These are phyloP conservation scores for Perca fluviatilis DNA, from an alignment of 2,113 vertebrate species.

Conservation along the genomic window DNA sequence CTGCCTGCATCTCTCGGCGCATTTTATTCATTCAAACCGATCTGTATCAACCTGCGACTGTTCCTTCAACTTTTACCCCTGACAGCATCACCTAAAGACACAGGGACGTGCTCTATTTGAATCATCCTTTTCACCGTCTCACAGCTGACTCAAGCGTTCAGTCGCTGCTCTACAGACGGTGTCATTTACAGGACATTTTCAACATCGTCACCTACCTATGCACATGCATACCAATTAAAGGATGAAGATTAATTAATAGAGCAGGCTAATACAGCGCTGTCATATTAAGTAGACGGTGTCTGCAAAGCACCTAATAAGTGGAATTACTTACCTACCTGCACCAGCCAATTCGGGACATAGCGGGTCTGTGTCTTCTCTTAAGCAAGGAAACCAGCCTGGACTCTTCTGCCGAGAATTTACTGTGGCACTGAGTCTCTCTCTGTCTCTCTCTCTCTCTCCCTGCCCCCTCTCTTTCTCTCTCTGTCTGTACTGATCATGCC, in stretches of 20 bases:
- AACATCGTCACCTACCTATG: slow-evolving; percentile 32
- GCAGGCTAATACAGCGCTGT: not conserved
- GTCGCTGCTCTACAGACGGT: not conserved
- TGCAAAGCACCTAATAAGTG: slow-evolving; percentile 7
- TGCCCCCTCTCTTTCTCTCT: slow-evolving; percentile 48
- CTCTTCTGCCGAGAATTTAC: slow-evolving; percentile 55
- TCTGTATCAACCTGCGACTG: slow-evolving; percentile 20
- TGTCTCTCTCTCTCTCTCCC: slow-evolving; percentile 55
- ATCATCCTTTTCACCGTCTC: not conserved
- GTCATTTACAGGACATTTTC: slow-evolving; percentile 37
- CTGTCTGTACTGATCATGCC: slow-evolving; percentile 82
- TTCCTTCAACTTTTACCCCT: slow-evolving; percentile 54
- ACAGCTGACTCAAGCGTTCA: not conserved
- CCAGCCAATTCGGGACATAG: slow-evolving; percentile 62
- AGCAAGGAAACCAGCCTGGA: slow-evolving; percentile 70
- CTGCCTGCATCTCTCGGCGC: slow-evolving; percentile 23
- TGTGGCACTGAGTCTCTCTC: slow-evolving; percentile 31
- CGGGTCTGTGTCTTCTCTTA: slow-evolving; percentile 70
- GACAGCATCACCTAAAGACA: not conserved
- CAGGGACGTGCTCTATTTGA: not conserved
- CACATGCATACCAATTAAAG: slow-evolving; percentile 40
- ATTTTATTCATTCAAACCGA: not conserved
- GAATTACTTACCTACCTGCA: slow-evolving; percentile 83
- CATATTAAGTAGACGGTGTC: not conserved
- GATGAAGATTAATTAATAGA: slow-evolving; percentile 1